Percentiles rank a stretch among this genome's conserved stretches.
Evolutionary conservation across 2,888 invertebrate species (phyloP).

Genomic region (Macrosoma leucophasiata): DNA sequence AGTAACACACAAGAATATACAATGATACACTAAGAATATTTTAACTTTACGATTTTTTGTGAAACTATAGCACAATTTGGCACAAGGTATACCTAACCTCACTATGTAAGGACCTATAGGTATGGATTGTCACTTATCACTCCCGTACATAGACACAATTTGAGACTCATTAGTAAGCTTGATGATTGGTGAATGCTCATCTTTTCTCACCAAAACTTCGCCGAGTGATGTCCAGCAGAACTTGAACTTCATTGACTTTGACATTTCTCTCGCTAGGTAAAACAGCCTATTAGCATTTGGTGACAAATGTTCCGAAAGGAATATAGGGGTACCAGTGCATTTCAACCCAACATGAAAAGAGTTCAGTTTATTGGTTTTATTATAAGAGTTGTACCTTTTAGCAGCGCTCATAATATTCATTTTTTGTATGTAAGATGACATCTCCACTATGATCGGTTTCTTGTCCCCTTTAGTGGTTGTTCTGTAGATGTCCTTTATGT

Average conservation of each 20-base stretch:
- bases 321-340: conserved; percentile 1
- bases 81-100: too few species aligned
- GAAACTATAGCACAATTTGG: too few species aligned
- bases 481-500: conserved; percentile 6
- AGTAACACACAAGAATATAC: too few species aligned
- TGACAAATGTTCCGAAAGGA: conserved; percentile 3
- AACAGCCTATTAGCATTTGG: conserved; percentile 8
- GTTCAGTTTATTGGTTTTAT: conserved; percentile 1
- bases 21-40: too few species aligned
- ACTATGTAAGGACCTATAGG: too few species aligned
- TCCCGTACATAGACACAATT: not conserved
- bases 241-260: conserved; percentile 8
- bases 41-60: too few species aligned
- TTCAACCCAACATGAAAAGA: conserved; percentile 2
- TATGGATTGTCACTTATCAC: conserved; percentile 1
- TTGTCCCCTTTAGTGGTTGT: conserved; percentile 1
- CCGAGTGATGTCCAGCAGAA: conserved; percentile 21
- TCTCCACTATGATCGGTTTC: conserved; percentile 1
- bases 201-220: conserved; percentile 5
- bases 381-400: conserved; percentile 1
- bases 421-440: conserved; percentile 4
- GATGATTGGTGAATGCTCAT: conserved; percentile 16
- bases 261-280: conserved; percentile 15
- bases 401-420: not conserved
- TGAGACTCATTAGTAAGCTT: not conserved